These are phyloP conservation scores for Salarias fasciatus DNA, from an alignment of 2,797 vertebrate genomes.

Conservation along the genomic window DNA sequence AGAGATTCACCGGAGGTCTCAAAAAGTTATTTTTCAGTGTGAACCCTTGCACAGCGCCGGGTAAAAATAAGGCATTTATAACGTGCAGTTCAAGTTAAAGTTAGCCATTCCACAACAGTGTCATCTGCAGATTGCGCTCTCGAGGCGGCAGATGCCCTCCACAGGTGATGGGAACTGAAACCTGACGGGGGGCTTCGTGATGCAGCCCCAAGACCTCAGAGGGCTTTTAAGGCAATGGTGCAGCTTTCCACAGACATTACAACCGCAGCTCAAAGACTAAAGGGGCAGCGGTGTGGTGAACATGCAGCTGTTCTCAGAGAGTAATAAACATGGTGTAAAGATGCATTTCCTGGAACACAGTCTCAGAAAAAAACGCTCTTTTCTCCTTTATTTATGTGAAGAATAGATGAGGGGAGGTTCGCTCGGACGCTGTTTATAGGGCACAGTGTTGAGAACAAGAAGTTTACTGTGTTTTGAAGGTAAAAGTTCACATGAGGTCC, in stretches of 20 bases:
- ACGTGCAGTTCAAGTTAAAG: neutral
- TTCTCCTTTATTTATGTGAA: no score
- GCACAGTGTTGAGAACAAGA: no score
- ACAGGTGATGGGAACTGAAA: constrained; percentile 42
- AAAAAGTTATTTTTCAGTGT: neutral
- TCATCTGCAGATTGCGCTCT: constrained; percentile 9
- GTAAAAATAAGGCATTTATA: neutral
- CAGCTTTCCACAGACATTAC: constrained; percentile 7
- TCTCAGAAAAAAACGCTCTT: constrained; percentile 25
- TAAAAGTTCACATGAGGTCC: no score
- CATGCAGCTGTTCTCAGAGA: constrained; percentile 26
- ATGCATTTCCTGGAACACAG: constrained; percentile 18
- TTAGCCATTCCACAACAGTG: constrained; percentile 4
- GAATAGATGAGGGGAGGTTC: no score
- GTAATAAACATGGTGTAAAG: neutral
- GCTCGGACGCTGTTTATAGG: no score
- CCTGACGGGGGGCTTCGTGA: constrained; percentile 24
- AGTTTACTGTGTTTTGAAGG: no score
- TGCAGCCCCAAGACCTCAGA: constrained; percentile 55
- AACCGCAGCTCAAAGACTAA: constrained; percentile 33
- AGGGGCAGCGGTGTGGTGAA: constrained; percentile 40
- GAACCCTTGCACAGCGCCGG: constrained; percentile 30
- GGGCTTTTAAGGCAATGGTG: constrained; percentile 20
- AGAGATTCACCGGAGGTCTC: no score
- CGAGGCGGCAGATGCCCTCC: neutral